A percentile compares a stretch with the other conserved stretches of the same genome.
Evolutionary conservation across 2,113 vertebrate genomes (phyloP).

Genomic region (Podiceps cristatus): DNA sequence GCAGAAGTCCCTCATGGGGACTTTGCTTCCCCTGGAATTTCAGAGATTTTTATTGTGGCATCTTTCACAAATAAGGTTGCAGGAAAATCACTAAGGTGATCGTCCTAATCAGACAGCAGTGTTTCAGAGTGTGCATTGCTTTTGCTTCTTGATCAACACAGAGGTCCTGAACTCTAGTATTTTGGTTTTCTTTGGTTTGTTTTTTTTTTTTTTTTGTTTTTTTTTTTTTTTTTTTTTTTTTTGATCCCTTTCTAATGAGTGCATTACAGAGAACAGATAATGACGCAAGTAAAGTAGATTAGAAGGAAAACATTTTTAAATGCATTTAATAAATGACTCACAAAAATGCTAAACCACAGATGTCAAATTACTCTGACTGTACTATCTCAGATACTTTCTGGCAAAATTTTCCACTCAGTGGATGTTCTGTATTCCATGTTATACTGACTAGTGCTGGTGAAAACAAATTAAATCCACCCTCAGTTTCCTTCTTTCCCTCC

Average conservation of each 20-base stretch:
- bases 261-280: neutral
- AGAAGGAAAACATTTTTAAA: slow-evolving; percentile 36
- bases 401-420: neutral
- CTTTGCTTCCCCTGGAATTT: neutral
- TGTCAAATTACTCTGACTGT: slow-evolving; percentile 19
- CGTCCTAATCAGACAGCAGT: neutral
- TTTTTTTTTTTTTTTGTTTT: neutral
- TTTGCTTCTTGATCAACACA: neutral
- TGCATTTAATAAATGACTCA: slow-evolving; percentile 41
- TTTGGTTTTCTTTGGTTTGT: neutral
- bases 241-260: neutral
- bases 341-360: slow-evolving; percentile 3
- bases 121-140: neutral
- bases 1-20: neutral
- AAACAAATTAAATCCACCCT: neutral
- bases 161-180: neutral
- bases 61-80: neutral
- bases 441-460: neutral
- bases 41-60: neutral
- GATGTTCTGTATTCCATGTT: neutral
- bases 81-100: neutral
- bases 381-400: neutral
- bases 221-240: neutral
- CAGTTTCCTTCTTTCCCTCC: neutral
- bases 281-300: slow-evolving; percentile 20